phyloP scores from a whole-genome alignment of 2,797 vertebrate genomes.

The Crocodylus rhombifer region DNA sequence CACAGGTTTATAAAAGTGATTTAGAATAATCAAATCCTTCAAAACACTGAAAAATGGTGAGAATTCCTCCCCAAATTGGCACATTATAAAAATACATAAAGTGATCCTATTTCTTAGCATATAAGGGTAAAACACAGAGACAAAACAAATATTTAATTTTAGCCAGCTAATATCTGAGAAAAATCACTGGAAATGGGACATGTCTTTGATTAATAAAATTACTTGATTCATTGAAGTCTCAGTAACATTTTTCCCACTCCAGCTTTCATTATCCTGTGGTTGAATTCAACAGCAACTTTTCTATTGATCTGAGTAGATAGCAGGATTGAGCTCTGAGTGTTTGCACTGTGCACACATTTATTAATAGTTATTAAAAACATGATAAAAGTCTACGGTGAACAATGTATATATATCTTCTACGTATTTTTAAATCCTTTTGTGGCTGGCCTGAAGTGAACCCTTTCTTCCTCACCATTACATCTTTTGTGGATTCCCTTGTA shows the following conservation, averaged over 20 bases:
- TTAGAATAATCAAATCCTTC: background rate
- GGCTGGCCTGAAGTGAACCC: background rate
- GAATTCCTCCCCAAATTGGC: conserved; percentile 14
- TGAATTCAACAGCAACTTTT: too few relatives aligned
- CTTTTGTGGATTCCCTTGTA: background rate
- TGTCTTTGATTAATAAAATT: too few relatives aligned
- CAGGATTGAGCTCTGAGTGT: too few relatives aligned
- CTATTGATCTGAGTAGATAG: too few relatives aligned
- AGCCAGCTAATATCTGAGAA: background rate
- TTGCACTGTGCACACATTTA: too few relatives aligned
- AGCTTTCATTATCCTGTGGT: too few relatives aligned
- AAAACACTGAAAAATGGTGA: background rate
- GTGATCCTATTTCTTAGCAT: background rate
- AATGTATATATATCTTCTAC: background rate
- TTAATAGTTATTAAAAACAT: background rate
- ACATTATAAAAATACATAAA: background rate
- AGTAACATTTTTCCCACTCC: too few relatives aligned
- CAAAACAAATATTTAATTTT: background rate
- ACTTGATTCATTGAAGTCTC: too few relatives aligned
- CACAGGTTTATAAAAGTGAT: background rate
- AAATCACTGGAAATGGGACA: background rate
- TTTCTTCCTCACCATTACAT: background rate
- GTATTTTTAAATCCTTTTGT: background rate
- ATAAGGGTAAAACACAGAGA: background rate
- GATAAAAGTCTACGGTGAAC: background rate